Conservation (phyloP, 2,797 vertebrate species). For the Channa striata region DNA sequence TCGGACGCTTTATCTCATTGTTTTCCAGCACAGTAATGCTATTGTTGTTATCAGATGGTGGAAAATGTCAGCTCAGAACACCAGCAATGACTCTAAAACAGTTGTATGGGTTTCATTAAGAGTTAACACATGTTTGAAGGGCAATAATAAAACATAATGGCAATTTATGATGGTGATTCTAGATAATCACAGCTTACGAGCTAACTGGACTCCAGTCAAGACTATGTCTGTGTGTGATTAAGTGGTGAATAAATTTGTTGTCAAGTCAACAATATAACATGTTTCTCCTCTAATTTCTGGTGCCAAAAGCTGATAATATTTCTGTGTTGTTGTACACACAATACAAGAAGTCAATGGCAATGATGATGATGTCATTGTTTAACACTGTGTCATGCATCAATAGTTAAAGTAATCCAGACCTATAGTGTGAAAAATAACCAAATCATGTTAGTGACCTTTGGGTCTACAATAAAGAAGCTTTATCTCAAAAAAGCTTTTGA, state of each 20-base stretch:
- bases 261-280: slow-evolving; percentile 9
- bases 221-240: slow-evolving; percentile 1
- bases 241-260: slow-evolving; percentile 1
- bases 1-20: slow-evolving; percentile 1
- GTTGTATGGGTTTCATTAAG: slow-evolving; percentile 23
- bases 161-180: slow-evolving; percentile 9
- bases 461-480: background rate
- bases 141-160: background rate
- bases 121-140: slow-evolving; percentile 7
- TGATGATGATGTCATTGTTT: background rate
- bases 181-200: slow-evolving; percentile 1
- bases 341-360: background rate
- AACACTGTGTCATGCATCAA: background rate
- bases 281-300: slow-evolving; percentile 4
- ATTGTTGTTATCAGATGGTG: slow-evolving; percentile 31
- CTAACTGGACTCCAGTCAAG: background rate
- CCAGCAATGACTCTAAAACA: background rate
- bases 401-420: background rate
- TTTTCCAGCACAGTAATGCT: slow-evolving; percentile 8
- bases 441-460: background rate
- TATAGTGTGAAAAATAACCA: background rate
- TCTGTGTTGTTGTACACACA: background rate
- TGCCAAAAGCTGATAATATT: background rate
- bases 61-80: slow-evolving; percentile 28
- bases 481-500: background rate